These are phyloP conservation scores for Cotesia congregata DNA, from an alignment of 2,888 invertebrate genomes.

Conservation along the genomic window DNA sequence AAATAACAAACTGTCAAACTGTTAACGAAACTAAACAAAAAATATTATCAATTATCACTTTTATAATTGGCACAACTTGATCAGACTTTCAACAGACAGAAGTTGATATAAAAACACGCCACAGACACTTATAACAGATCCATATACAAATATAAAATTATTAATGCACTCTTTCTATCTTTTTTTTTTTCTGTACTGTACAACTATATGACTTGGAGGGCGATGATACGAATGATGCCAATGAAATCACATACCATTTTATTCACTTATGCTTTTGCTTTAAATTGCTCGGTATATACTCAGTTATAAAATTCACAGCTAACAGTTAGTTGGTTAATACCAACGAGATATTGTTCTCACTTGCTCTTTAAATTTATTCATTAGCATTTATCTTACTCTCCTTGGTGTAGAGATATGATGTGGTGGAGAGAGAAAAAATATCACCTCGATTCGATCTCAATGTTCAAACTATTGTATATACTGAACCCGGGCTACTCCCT, in stretches of 20 bases:
- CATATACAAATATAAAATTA: neutral
- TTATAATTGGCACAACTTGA: neutral
- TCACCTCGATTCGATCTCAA: slow-evolving; percentile 15
- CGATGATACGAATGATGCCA: neutral
- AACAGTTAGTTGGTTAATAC: neutral
- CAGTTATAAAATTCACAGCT: neutral
- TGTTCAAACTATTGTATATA: slow-evolving; percentile 12
- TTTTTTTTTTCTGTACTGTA: too few relatives aligned
- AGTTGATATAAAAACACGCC: neutral
- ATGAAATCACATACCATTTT: neutral
- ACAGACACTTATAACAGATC: neutral
- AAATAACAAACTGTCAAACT: neutral
- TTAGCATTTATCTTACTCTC: neutral
- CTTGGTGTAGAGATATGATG: neutral
- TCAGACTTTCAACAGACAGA: neutral
- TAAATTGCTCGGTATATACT: neutral
- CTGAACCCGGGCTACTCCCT: slow-evolving; percentile 24
- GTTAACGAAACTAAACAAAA: neutral
- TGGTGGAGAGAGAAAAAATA: slow-evolving; percentile 14
- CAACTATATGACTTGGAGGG: neutral
- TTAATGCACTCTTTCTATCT: neutral
- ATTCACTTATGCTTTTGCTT: neutral
- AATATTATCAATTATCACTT: neutral
- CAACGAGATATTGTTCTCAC: neutral
- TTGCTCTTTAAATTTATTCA: neutral